Conservation (phyloP, 2,113 vertebrate species). For the Sinocyclocheilus grahami region DNA sequence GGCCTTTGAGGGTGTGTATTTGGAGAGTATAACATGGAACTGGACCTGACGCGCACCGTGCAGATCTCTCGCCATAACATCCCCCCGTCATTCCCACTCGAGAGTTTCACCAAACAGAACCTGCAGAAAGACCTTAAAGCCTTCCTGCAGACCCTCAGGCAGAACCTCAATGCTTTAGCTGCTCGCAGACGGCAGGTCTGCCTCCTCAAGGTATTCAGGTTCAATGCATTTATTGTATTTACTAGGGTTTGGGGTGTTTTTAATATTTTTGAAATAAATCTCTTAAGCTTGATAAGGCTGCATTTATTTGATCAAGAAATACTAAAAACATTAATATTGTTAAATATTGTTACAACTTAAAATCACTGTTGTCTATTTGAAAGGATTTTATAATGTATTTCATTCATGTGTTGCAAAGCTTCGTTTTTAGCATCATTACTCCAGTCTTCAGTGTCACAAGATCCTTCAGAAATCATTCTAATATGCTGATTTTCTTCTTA, state of each 20-base stretch:
- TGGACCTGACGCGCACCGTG: conserved; percentile 63
- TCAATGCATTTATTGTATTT: not conserved
- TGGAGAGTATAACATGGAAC: conserved; percentile 75
- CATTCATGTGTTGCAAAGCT: not conserved
- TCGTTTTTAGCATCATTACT: not conserved
- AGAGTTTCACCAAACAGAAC: conserved; percentile 58
- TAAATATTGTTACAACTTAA: not conserved
- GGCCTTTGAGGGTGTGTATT: conserved; percentile 65
- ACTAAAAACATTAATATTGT: not conserved
- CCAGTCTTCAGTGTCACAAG: not conserved
- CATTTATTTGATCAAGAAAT: not conserved
- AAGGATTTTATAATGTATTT: not conserved
- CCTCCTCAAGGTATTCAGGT: conserved; percentile 71
- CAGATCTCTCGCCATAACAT: conserved; percentile 74
- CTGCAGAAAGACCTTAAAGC: conserved; percentile 62
- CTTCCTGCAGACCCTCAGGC: conserved; percentile 69
- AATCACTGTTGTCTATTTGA: not conserved
- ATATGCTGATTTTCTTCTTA: not conserved
- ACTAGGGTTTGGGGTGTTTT: too few species aligned
- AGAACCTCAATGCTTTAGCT: conserved; percentile 71
- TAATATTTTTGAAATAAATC: too few species aligned
- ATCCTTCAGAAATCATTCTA: not conserved
- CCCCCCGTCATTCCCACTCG: conserved; percentile 74
- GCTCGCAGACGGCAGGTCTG: conserved; percentile 73
- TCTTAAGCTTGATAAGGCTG: not conserved